Conservation (phyloP, 2,113 vertebrate genomes). For the Macroglossus sobrinus region DNA sequence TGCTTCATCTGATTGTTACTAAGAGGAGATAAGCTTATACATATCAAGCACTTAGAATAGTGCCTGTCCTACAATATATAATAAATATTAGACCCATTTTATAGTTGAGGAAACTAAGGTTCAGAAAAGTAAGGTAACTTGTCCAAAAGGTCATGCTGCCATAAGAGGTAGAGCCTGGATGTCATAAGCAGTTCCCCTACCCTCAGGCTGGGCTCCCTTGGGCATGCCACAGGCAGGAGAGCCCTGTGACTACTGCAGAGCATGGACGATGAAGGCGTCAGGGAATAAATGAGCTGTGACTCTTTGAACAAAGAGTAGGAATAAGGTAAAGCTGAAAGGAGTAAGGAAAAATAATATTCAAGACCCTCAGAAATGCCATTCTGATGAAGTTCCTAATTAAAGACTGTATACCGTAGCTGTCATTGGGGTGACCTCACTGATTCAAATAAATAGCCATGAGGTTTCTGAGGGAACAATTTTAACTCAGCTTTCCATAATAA, state of each 20-base stretch:
- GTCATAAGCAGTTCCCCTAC: neutral
- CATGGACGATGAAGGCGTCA: neutral
- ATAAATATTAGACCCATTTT: neutral
- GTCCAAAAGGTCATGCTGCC: neutral
- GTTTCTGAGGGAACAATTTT: conserved; percentile 58
- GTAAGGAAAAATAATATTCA: neutral
- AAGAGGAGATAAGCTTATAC: neutral
- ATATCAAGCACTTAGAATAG: neutral
- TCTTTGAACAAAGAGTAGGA: neutral
- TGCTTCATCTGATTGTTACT: neutral
- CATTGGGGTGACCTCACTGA: conserved; percentile 52
- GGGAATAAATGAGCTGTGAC: neutral
- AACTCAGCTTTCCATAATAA: conserved; percentile 58
- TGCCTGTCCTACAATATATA: too few species aligned
- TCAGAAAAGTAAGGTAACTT: neutral
- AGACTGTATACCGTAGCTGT: conserved; percentile 33
- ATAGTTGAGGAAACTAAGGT: neutral
- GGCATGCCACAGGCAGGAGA: neutral
- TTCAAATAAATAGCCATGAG: conserved; percentile 56
- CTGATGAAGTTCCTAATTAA: conserved; percentile 44
- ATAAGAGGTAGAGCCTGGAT: neutral
- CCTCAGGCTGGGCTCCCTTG: neutral
- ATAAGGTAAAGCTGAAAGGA: neutral
- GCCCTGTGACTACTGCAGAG: neutral
- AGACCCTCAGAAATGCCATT: conserved; percentile 24